Evolutionary conservation across 2,888 invertebrate genomes (phyloP), one percentile per base, ranked within the genome.

Genomic region (Macrosiphum euphorbiae): DNA sequence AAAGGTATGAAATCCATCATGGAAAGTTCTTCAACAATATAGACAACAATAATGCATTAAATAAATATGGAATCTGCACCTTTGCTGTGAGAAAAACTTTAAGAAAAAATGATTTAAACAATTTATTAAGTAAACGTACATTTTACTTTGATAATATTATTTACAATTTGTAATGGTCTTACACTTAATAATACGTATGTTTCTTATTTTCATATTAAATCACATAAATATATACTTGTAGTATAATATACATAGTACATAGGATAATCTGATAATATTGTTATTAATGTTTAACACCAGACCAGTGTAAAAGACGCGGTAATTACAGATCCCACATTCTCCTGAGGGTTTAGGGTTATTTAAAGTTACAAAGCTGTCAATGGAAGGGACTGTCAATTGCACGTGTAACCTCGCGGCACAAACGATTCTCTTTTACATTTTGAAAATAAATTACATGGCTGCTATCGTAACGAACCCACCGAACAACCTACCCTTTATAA

Each of bases 1-100:
- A 91, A 92, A 85, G 92, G 88, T 91, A 92, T 94, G 93, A 90
- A 94, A 94, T 94, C 93, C 93, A 85, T 90, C 90, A 94, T 94
- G 93, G 93, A 90, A 90, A 94, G 93, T 94, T 94, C 93, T 84
- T 88, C 88, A 20, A 67, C 4, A 88, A 88, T 87, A 92, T n/a
- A 67, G 10, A 88, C 10, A 50, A 58, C 86, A 13, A 35, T 52
- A 67, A 84, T 55, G 24, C 52, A 88, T 67, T 28, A 58, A 91
- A 92, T 86, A 86, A 52, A 52, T 61, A 89, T 90, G 84, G 47
- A 87, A 92, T 90, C 89, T 85, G 93, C 78, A 89, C 93, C 93
- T 94, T 94, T 94, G 93, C 93, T 86, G 93, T 86, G 90, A 90
- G 93, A 94, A 90, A 94, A 86, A n/a, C 35, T 88, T 87, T 47